Evolutionary conservation across 2,888 invertebrate genomes (phyloP).

Genomic region (Taenaris catops): DNA sequence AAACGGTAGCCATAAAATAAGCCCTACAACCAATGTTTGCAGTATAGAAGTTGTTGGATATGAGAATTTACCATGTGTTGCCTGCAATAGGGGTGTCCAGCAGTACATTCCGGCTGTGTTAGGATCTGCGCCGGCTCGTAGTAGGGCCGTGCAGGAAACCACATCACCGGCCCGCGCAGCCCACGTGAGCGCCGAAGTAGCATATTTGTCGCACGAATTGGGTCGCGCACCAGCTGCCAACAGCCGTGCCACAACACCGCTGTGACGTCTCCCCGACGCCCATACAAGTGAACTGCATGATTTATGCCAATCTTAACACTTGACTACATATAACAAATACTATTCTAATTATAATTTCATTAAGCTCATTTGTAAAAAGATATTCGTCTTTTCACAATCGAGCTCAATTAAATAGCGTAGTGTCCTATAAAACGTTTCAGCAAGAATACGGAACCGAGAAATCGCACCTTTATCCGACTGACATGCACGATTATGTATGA

Average conservation of each 20-base stretch:
- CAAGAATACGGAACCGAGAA: no score
- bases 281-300: slow-evolving; percentile 89
- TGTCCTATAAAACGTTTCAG: no score
- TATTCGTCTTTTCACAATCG: no score
- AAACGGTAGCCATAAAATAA: no score
- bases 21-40: no score
- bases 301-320: neutral
- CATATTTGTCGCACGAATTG: slow-evolving; percentile 98
- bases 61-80: slow-evolving; percentile 84
- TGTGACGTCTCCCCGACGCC: slow-evolving; percentile 96
- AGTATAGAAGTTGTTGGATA: no score
- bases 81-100: slow-evolving; percentile 94
- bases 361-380: no score
- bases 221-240: slow-evolving; percentile 94
- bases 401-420: no score
- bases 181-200: slow-evolving; percentile 97
- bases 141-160: slow-evolving; percentile 89
- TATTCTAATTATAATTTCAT: no score
- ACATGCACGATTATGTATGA: no score
- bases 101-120: slow-evolving; percentile 98
- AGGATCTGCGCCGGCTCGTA: slow-evolving; percentile 92
- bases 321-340: slow-evolving; percentile 6
- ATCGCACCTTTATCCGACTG: no score
- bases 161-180: slow-evolving; percentile 95
- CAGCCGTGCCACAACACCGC: slow-evolving; percentile 90